Evolutionary conservation across 2,888 invertebrate genomes (phyloP), one percentile per base, ranked within the genome.

Genomic region (Athalia rosae): DNA sequence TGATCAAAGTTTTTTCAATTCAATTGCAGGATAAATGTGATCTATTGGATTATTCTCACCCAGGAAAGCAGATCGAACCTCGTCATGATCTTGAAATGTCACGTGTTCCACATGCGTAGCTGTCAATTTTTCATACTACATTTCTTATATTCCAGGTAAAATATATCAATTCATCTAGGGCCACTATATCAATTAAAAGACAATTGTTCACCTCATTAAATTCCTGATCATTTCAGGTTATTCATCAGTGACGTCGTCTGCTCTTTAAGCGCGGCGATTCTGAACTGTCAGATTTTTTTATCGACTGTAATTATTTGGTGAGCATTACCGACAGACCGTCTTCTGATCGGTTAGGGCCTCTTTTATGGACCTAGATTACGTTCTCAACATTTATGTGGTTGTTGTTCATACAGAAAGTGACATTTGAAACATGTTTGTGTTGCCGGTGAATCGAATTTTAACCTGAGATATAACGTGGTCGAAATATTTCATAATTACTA

Each of bases 51-150:
- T 28, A 43, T 45, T 63, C 80, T 80, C 78, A 83, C 83, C 83
- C 83, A 83, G 4, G 82, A 81, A 45, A 82, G 79, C 59, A 83
- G 77, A 45, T 78, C 78, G 58, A 73, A 81, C 62, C 71, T 79
- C 73, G 79, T 48, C 80, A 81, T 81, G 43, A 63, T 9, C 28
- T 63, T 47, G 28, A 28, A 78, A 9, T 28, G 50, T 76, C 13
- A 15, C 4, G 13, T 45, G 50, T 7, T n/a, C 53, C n/a, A 53
- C 4, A n/a, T 66, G 50, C 48, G 15, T 48, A 4, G 11, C 3
- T 53, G 53, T 11, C 53, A 53, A 53, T n/a, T 67, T 28, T 5
- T 28, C 48, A 6, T 53, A 50, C 11, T 53, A 28, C 28, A 28
- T 28, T 28, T 28, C 2, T 28, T 28, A 28, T 28, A 28, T 28